A percentile compares a stretch with the other conserved stretches of the same genome.
Evolutionary conservation across 1,140 invertebrate genomes (phyloP).

Genomic region (Drosophila seguyi): DNA sequence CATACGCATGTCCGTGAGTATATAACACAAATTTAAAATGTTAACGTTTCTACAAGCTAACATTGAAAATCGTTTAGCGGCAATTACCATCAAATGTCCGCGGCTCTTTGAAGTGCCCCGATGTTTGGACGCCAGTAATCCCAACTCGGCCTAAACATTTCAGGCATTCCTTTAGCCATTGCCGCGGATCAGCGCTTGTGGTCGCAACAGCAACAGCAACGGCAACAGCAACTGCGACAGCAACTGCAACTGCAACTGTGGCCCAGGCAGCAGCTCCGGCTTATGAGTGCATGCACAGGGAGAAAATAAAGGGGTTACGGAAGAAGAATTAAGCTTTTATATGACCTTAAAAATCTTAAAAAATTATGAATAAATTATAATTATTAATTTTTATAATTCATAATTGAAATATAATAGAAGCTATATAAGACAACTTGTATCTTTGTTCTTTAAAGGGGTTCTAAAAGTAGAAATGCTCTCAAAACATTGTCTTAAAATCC

Average conservation of each 20-base stretch:
- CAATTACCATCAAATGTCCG: conserved; percentile 82
- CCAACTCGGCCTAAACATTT: conserved; percentile 80
- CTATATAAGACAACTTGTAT: neutral
- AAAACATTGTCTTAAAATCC: too few relatives aligned
- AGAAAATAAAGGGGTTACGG: neutral
- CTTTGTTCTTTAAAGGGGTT: neutral
- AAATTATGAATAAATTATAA: neutral
- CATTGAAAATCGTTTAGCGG: conserved; percentile 83
- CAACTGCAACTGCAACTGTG: conserved; percentile 35
- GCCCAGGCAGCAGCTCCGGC: conserved; percentile 3
- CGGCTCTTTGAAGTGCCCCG: conserved; percentile 73
- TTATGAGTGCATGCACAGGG: conserved; percentile 11
- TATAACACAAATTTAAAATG: conserved; percentile 83
- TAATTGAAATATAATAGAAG: too few relatives aligned
- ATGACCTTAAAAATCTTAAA: neutral
- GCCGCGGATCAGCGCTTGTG: conserved; percentile 59
- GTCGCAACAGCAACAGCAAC: conserved; percentile 20
- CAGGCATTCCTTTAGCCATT: conserved; percentile 73
- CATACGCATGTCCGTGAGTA: conserved; percentile 73
- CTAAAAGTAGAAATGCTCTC: neutral
- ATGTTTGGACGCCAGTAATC: conserved; percentile 82
- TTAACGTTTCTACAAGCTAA: conserved; percentile 82
- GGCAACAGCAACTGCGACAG: neutral
- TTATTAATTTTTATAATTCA: too few relatives aligned
- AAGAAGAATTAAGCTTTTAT: neutral